These are phyloP conservation scores for Luperina testacea DNA, from an alignment of 2,888 invertebrate genomes.

Conservation along the genomic window DNA sequence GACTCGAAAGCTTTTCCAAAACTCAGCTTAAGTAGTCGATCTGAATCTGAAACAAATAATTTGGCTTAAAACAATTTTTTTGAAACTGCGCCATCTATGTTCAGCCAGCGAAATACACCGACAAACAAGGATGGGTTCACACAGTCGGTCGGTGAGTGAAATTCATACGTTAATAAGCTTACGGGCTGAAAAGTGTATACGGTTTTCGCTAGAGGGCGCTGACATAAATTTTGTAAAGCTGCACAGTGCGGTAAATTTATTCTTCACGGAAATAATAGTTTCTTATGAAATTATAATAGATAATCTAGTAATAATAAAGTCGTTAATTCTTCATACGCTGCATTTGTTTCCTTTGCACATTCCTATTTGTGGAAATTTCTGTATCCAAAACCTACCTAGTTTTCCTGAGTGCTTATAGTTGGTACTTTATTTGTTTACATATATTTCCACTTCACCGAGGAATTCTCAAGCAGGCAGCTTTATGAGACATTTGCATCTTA, in stretches of 20 bases:
- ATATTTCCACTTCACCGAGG: slow-evolving; percentile 1
- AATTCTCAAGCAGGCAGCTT: slow-evolving; percentile 20
- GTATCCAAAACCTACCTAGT: too few relatives aligned
- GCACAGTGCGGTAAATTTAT: not conserved
- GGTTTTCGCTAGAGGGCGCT: slow-evolving; percentile 66
- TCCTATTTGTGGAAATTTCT: too few relatives aligned
- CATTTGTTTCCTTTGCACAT: too few relatives aligned
- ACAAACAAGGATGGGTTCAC: not conserved
- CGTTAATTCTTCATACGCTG: too few relatives aligned
- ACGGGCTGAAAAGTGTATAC: not conserved
- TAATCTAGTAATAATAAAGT: not conserved
- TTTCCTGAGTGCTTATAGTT: too few relatives aligned
- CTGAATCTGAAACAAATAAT: slow-evolving; percentile 84
- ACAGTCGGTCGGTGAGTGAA: too few relatives aligned
- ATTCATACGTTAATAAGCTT: not conserved
- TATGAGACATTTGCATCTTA: slow-evolving; percentile 44
- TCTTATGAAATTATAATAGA: not conserved
- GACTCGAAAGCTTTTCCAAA: slow-evolving; percentile 90
- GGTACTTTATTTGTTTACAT: not conserved
- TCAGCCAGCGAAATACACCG: fast-evolving
- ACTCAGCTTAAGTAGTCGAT: slow-evolving; percentile 87
- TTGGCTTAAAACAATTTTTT: slow-evolving; percentile 1
- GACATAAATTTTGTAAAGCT: slow-evolving; percentile 4
- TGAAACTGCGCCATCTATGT: slow-evolving; percentile 71
- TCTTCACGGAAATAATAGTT: not conserved